phyloP scores from a whole-genome alignment of 2,113 vertebrate genomes.

The Dipodomys spectabilis region DNA sequence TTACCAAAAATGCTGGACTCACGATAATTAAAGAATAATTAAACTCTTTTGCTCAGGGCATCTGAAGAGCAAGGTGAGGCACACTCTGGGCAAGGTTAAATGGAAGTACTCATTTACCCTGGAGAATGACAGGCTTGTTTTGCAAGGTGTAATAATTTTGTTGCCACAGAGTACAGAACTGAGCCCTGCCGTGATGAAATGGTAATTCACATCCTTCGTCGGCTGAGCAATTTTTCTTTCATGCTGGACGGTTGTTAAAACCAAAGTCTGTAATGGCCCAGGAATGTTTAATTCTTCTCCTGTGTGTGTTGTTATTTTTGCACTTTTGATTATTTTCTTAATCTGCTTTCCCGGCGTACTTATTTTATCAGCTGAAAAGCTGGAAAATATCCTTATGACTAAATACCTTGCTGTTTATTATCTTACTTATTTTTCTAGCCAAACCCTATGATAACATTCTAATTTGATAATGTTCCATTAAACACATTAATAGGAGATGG shows the following conservation, averaged over 20 bases:
- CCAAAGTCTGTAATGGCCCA: slow-evolving; percentile 54
- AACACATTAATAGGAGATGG: slow-evolving; percentile 74
- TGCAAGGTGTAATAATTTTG: slow-evolving; percentile 78
- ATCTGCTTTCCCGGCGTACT: slow-evolving; percentile 83
- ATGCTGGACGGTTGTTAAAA: slow-evolving; percentile 71
- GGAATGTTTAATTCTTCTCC: slow-evolving; percentile 78
- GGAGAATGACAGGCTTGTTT: slow-evolving; percentile 71
- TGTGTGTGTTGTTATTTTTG: slow-evolving; percentile 77
- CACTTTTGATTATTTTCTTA: slow-evolving; percentile 80
- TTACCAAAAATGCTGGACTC: slow-evolving; percentile 61
- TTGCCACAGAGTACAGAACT: slow-evolving; percentile 51
- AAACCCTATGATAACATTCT: slow-evolving; percentile 76
- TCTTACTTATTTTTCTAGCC: slow-evolving; percentile 80
- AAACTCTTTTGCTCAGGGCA: slow-evolving; percentile 34
- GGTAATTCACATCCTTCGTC: slow-evolving; percentile 64
- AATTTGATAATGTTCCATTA: slow-evolving; percentile 83
- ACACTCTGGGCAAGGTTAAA: slow-evolving; percentile 42
- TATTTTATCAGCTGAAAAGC: slow-evolving; percentile 87
- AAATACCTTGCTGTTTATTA: slow-evolving; percentile 81
- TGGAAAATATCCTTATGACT: slow-evolving; percentile 82
- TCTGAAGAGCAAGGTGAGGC: neutral
- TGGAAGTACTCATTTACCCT: slow-evolving; percentile 42
- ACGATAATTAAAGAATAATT: slow-evolving; percentile 63
- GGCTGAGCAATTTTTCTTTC: slow-evolving; percentile 49
- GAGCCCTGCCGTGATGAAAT: slow-evolving; percentile 71